phyloP scores from a whole-genome alignment of 64 coral and sea anemone genomes.

The Montipora cactus region DNA sequence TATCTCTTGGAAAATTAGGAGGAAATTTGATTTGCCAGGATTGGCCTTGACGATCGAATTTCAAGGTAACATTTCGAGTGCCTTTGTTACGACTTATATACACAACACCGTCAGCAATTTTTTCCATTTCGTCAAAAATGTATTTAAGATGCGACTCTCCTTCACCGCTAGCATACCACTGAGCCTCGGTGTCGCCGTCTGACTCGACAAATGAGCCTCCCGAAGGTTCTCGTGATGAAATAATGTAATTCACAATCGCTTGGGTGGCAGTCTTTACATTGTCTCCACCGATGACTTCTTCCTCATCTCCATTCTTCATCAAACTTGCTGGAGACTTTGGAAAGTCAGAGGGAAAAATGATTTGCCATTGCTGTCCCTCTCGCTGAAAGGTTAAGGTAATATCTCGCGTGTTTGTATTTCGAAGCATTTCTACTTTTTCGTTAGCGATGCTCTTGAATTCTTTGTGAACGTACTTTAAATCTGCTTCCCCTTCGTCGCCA shows the following conservation, averaged over 20 bases:
- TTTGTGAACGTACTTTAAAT: neutral
- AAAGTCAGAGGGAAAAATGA: constrained; percentile 1
- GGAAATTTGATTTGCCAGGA: constrained; percentile 16
- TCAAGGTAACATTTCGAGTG: constrained; percentile 8
- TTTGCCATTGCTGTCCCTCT: neutral
- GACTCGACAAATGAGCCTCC: neutral
- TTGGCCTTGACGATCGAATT: neutral
- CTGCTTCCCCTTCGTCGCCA: neutral
- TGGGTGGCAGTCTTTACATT: neutral
- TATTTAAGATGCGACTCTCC: neutral
- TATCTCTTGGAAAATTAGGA: neutral
- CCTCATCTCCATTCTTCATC: neutral
- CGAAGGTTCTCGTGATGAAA: no score
- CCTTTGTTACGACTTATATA: constrained; percentile 7
- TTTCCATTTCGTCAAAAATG: neutral
- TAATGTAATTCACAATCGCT: neutral
- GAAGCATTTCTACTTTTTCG: neutral
- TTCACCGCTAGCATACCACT: constrained; percentile 30
- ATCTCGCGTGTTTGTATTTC: constrained; percentile 1
- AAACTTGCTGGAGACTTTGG: constrained; percentile 3
- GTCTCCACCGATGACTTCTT: neutral
- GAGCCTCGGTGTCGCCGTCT: neutral
- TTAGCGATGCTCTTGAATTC: neutral
- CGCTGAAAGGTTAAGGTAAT: neutral
- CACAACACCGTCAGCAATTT: constrained; percentile 5